These are phyloP conservation scores for Plebejus melissa DNA, from an alignment of 2,888 invertebrate species.

Conservation along the genomic window DNA sequence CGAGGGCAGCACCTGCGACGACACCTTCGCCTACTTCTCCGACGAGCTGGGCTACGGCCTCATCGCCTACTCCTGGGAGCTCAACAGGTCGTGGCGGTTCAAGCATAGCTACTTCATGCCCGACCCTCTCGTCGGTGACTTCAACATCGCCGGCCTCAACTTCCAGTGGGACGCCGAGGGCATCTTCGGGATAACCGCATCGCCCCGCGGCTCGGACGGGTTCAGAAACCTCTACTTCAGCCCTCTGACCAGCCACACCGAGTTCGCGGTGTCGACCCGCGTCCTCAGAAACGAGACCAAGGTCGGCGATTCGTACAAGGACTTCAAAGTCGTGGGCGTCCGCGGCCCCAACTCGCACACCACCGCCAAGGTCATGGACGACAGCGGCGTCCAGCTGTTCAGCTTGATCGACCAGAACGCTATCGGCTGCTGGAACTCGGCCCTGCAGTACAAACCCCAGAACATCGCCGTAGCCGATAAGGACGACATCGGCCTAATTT, in stretches of 20 bases:
- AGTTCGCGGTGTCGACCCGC: conserved; percentile 88
- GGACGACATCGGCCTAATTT: conserved; percentile 87
- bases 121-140: conserved; percentile 88
- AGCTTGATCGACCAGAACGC: conserved; percentile 89
- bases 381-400: conserved; percentile 86
- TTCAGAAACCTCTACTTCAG: conserved; percentile 87
- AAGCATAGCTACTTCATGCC: conserved; percentile 89
- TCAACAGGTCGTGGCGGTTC: conserved; percentile 89
- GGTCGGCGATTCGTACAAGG: conserved; percentile 83
- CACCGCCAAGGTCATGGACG: conserved; percentile 86
- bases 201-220: conserved; percentile 82
- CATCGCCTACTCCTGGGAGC: conserved; percentile 87
- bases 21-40: conserved; percentile 88
- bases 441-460: conserved; percentile 81
- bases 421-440: conserved; percentile 89
- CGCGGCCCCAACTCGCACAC: conserved; percentile 84
- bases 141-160: conserved; percentile 87
- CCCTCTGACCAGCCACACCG: conserved; percentile 87
- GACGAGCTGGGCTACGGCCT: conserved; percentile 91
- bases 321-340: conserved; percentile 82
- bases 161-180: conserved; percentile 93
- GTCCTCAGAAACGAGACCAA: conserved; percentile 84
- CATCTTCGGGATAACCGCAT: conserved; percentile 87
- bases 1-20: conserved; percentile 85
- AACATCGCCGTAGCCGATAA: conserved; percentile 85